These are phyloP conservation scores for Lepus oiostolus DNA, from an alignment of 2,797 vertebrate genomes.

Conservation along the genomic window DNA sequence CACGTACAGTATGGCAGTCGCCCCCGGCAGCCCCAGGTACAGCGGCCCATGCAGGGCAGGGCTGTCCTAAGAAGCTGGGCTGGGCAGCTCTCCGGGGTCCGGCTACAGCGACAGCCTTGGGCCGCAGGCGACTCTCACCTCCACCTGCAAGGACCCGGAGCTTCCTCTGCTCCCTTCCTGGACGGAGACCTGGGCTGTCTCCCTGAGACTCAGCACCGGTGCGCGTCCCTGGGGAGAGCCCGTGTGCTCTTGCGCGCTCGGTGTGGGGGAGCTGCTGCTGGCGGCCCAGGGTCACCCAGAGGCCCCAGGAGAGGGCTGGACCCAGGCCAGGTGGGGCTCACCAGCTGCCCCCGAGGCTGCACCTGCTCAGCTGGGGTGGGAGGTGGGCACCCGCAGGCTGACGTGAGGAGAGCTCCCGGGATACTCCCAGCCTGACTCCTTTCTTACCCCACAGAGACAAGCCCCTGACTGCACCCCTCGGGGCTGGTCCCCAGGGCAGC, in stretches of 20 bases:
- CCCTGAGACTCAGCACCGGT: background rate
- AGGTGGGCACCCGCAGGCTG: background rate
- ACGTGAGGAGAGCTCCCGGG: too few relatives aligned
- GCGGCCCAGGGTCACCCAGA: background rate
- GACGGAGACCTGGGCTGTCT: background rate
- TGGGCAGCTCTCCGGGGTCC: too few relatives aligned
- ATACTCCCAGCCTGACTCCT: too few relatives aligned
- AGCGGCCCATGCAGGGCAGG: background rate
- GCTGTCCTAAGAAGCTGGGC: background rate
- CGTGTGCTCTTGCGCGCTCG: too few relatives aligned
- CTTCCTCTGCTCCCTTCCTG: too few relatives aligned
- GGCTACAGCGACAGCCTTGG: background rate
- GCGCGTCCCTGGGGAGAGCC: too few relatives aligned
- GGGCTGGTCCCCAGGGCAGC: too few relatives aligned
- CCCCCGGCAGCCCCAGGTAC: background rate
- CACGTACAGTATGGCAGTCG: fast-evolving
- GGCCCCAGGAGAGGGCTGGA: background rate
- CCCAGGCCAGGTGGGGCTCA: background rate
- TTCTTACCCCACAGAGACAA: too few relatives aligned
- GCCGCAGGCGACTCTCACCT: too few relatives aligned
- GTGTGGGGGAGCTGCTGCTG: too few relatives aligned
- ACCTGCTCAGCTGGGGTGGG: background rate
- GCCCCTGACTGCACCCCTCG: too few relatives aligned
- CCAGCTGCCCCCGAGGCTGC: background rate
- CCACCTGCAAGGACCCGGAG: too few relatives aligned